A percentile compares a stretch with the other conserved stretches of the same genome.
phyloP scores from a whole-genome alignment of 2,888 invertebrate genomes.

The Luperina nickerlii region DNA sequence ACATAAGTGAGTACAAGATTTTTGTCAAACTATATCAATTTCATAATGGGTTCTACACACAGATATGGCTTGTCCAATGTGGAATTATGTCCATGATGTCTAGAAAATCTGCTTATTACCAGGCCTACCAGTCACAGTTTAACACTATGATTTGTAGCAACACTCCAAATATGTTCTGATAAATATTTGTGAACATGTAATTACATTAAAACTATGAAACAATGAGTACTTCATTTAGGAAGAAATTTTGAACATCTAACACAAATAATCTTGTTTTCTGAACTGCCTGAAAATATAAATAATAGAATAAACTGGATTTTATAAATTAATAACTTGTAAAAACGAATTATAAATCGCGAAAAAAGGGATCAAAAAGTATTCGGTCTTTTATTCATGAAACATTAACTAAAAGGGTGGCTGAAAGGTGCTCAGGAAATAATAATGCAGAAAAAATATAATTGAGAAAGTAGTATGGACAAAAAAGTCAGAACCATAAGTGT shows the following conservation, averaged over 20 bases:
- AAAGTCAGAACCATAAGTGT: not conserved
- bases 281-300: not conserved
- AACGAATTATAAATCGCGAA: not conserved
- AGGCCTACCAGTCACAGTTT: not conserved
- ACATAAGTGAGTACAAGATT: slow-evolving; percentile 82
- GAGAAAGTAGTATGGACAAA: not conserved
- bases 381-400: not conserved
- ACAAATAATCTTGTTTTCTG: not conserved
- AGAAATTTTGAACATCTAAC: not conserved
- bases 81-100: not conserved
- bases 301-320: not conserved
- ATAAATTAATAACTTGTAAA: not conserved
- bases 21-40: slow-evolving; percentile 30
- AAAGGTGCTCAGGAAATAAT: not conserved
- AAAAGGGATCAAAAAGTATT: not conserved
- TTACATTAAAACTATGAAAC: not conserved
- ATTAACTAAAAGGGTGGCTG: not conserved
- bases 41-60: slow-evolving; percentile 42
- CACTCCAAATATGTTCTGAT: not conserved
- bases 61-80: slow-evolving; percentile 49
- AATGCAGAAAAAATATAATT: not conserved
- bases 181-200: not conserved
- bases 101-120: not conserved
- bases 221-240: not conserved
- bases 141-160: not conserved